phyloP scores from a whole-genome alignment of 2,113 vertebrate species.

The Eurypyga helias region DNA sequence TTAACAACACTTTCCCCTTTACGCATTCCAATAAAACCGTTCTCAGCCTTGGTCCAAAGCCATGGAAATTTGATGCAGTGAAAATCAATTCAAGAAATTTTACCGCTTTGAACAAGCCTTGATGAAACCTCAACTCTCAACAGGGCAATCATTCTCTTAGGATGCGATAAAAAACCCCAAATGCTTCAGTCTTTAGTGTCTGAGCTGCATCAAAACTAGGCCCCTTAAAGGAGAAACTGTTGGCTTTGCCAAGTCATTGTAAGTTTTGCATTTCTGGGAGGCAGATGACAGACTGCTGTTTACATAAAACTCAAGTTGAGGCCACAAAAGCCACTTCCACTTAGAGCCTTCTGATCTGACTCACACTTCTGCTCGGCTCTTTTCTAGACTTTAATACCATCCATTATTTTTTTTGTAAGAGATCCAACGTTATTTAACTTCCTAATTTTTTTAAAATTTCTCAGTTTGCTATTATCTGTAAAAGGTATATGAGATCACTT shows the following conservation, averaged over 20 bases:
- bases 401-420: neutral
- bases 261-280: conserved; percentile 10
- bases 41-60: conserved; percentile 35
- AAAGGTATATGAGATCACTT: neutral
- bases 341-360: neutral
- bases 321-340: conserved; percentile 55
- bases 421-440: neutral
- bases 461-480: neutral
- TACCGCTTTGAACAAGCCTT: neutral
- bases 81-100: conserved; percentile 48
- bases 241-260: neutral
- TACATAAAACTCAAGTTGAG: conserved; percentile 21
- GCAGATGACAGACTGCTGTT: conserved; percentile 38
- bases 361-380: neutral
- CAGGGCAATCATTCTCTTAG: conserved; percentile 11
- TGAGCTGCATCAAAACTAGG: conserved; percentile 38
- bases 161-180: neutral
- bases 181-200: neutral
- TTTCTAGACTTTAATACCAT: neutral
- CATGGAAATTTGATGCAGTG: conserved; percentile 43
- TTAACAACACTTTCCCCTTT: neutral
- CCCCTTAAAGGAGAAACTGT: neutral
- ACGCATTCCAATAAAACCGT: neutral
- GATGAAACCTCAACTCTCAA: conserved; percentile 42
- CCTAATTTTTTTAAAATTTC: neutral